Evolutionary conservation across 1,140 invertebrate genomes (phyloP), one percentile per base, ranked within the genome.

Genomic region (Olivierus martensii): DNA sequence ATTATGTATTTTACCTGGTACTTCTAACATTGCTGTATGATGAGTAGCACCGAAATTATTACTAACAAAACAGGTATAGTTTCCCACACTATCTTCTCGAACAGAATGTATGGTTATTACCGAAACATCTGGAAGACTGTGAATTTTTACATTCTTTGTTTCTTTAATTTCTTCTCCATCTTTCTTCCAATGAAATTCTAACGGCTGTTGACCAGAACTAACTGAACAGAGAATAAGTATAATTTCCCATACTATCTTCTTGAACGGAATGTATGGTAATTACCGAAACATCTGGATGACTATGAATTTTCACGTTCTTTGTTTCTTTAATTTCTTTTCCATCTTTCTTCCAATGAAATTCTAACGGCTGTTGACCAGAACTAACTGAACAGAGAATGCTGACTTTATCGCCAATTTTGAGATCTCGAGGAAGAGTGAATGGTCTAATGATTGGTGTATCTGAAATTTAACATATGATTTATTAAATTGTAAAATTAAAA

Each of bases 31-130:
- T 39, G 81, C 74, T 18, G 79, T 77, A 65, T 78, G 77, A 52
- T 71, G 75, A 49, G 74, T 72, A 49, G 67, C 70, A 53, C 79
- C 80, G 37, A 79, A 81, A 44, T 70, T 67, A 69, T 85, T 85
- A 57, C 71, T 75, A 19, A 79, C 83, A 34, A 75, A 67, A 66
- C 84, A 87, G 14, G 82, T 80, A 65, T 85, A 86, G 62, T 82
- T 80, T 12, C 83, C 84, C 51, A 77, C 71, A 67, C 84, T 79
- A 55, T 73, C 59, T 3, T 66, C 64, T 6, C 46, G 12, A 2
- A 56, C 50, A 11, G 38, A 12, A n/a, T 52, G 52, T 15, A 56
- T 45, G 12, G 52, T 39, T 4, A 56, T 36, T 2, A 41, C 46
- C 0, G 55, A 56, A 18, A 37, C 9, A 9, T 15, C 15, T 0